Evolutionary conservation across 2,113 vertebrate species (phyloP).

Genomic region (Mellivora capensis): DNA sequence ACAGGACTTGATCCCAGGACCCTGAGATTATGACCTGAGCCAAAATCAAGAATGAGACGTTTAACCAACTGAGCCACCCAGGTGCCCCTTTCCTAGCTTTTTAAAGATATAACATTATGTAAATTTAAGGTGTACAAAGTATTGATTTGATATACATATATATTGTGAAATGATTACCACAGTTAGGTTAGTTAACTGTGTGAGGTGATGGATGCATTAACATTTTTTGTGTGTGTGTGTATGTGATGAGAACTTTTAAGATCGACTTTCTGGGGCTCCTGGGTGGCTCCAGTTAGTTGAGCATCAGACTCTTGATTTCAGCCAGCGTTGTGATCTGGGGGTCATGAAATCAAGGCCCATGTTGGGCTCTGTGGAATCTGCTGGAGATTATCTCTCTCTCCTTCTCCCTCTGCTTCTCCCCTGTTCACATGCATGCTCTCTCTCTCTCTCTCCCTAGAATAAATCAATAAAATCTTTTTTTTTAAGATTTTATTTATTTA

Average conservation of each 20-base stretch:
- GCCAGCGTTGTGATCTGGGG: background rate
- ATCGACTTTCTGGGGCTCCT: background rate
- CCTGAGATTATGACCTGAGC: background rate
- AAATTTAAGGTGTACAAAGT: background rate
- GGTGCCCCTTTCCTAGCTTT: background rate
- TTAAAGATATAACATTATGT: background rate
- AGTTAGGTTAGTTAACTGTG: background rate
- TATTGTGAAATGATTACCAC: background rate
- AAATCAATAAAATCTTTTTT: background rate
- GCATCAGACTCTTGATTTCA: background rate
- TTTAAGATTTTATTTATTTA: no score
- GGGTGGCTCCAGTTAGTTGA: background rate
- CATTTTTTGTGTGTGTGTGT: background rate
- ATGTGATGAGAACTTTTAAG: background rate
- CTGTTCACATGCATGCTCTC: background rate
- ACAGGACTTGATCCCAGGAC: background rate
- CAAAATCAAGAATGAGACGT: background rate
- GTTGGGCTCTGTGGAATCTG: background rate
- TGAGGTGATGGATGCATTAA: background rate
- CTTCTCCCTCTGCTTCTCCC: background rate
- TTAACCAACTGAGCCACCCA: background rate
- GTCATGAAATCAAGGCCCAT: background rate
- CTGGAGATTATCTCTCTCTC: background rate
- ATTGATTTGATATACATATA: background rate
- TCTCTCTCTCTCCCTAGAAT: background rate